Evolutionary conservation across 2,113 vertebrate genomes (phyloP).

Genomic region (Elanus axillaris): DNA sequence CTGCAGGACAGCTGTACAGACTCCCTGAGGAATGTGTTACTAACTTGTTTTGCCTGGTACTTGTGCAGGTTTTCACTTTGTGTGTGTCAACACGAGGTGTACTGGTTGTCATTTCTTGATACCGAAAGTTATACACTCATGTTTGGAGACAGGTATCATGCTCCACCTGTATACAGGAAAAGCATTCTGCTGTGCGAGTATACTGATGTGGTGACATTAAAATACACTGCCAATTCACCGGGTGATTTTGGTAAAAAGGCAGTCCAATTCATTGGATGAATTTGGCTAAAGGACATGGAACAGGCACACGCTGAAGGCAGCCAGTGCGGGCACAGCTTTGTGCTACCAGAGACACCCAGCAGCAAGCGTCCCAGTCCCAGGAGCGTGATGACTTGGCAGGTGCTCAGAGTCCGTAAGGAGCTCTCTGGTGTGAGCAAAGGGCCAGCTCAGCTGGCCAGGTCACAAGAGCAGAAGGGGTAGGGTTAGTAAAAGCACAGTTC

Average conservation of each 20-base stretch:
- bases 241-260: too few species aligned
- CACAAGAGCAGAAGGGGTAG: background rate
- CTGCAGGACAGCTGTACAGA: background rate
- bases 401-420: background rate
- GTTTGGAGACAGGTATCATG: accelerated
- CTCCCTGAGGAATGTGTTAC: background rate
- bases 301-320: background rate
- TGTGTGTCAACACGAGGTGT: background rate
- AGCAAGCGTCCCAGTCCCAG: background rate
- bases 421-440: background rate
- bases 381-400: accelerated
- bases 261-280: too few species aligned
- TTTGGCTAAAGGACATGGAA: background rate
- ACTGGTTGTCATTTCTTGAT: background rate
- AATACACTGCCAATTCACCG: background rate
- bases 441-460: background rate
- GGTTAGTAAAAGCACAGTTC: background rate
- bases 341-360: background rate
- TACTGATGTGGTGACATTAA: accelerated
- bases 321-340: background rate
- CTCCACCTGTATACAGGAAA: background rate
- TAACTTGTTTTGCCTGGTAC: background rate
- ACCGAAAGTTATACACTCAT: accelerated
- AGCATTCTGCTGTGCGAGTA: background rate
- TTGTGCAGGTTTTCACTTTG: background rate